Evolutionary conservation across 2,888 invertebrate species (phyloP).

Genomic region (Microplitis manilae): DNA sequence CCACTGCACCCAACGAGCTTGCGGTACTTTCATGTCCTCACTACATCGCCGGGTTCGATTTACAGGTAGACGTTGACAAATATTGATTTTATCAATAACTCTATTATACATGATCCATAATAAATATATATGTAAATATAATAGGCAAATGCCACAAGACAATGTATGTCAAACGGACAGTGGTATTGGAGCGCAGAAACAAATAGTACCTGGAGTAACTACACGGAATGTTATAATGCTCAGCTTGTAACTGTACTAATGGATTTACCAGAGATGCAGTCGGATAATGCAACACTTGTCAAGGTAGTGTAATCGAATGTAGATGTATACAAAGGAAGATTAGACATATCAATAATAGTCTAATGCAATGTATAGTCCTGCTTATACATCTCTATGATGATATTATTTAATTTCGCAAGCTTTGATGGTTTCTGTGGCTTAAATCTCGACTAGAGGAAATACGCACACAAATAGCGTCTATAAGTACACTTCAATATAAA

Average conservation of each 20-base stretch:
- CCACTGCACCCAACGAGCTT: constrained; percentile 71
- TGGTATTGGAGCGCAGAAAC: constrained; percentile 72
- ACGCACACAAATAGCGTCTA: background rate
- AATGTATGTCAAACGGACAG: constrained; percentile 72
- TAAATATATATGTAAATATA: background rate
- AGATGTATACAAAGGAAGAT: background rate
- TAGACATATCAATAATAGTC: background rate
- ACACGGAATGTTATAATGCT: constrained; percentile 71
- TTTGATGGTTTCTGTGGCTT: background rate
- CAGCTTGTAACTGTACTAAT: constrained; percentile 69
- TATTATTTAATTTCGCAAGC: background rate
- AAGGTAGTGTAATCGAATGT: constrained; percentile 45
- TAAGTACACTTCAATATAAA: background rate
- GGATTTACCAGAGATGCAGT: constrained; percentile 59
- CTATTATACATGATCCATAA: background rate
- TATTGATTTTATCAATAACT: background rate
- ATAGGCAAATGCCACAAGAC: constrained; percentile 72
- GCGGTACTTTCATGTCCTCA: constrained; percentile 72
- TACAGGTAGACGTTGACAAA: constrained; percentile 52
- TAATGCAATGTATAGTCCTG: background rate
- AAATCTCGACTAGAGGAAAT: background rate
- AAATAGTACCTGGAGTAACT: constrained; percentile 73
- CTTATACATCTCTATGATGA: background rate
- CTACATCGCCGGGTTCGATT: constrained; percentile 74
- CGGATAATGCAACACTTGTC: constrained; percentile 59